Evolutionary conservation across 1,140 invertebrate genomes (phyloP).

Genomic region (Vollenhovia emeryi): DNA sequence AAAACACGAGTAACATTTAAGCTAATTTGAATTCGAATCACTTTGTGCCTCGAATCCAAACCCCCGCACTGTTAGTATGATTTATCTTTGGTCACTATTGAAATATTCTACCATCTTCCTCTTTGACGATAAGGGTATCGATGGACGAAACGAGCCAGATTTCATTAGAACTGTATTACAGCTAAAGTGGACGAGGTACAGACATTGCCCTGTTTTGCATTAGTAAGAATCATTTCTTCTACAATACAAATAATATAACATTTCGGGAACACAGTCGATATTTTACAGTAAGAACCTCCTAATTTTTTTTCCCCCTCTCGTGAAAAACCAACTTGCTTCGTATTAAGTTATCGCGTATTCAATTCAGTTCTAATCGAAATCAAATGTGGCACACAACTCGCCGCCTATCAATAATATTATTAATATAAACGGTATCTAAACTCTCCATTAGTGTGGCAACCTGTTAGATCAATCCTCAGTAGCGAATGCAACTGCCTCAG

Average conservation of each 20-base stretch:
- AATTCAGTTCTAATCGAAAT: constrained; percentile 59
- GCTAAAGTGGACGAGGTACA: constrained; percentile 69
- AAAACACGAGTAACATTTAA: not conserved
- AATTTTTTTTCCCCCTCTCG: constrained; percentile 22
- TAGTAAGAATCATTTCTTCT: constrained; percentile 62
- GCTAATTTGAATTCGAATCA: no score
- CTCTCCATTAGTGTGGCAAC: constrained; percentile 35
- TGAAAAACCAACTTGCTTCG: constrained; percentile 57
- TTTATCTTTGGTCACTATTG: no score
- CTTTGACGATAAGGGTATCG: not conserved
- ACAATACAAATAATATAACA: constrained; percentile 68
- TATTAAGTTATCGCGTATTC: constrained; percentile 62
- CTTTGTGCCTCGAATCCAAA: no score
- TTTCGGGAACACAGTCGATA: constrained; percentile 65
- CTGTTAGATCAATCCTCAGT: constrained; percentile 55
- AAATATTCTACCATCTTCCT: not conserved
- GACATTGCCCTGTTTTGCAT: constrained; percentile 53
- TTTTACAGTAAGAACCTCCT: constrained; percentile 36
- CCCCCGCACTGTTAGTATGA: no score
- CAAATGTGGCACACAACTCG: constrained; percentile 58
- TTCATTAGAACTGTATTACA: constrained; percentile 57
- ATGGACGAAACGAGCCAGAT: not conserved
- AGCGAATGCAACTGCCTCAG: constrained; percentile 60
- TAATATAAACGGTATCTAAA: constrained; percentile 37
- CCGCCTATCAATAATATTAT: constrained; percentile 14